Evolutionary conservation across 2,888 invertebrate species (phyloP), one percentile per base, ranked within the genome.

Genomic region (Diadegma fenestrale): DNA sequence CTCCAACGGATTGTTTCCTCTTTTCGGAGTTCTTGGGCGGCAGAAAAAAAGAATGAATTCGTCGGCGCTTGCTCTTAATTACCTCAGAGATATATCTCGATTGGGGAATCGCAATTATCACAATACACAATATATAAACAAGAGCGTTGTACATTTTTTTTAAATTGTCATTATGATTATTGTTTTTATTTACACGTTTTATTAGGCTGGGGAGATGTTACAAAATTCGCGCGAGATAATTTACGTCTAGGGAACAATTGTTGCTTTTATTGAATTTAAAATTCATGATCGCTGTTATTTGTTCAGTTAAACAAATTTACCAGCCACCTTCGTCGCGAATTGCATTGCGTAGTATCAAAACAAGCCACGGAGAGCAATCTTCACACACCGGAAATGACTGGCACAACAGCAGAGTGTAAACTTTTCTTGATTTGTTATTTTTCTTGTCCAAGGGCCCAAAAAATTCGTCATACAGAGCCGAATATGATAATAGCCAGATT

Each of bases 21-120:
- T 89, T 91, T 92, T 90, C 88, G 88, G 89, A 82, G 86, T 84
- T 86, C 82, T 91, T 90, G 89, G 88, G 88, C 89, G 90, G 90
- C 86, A 85, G 82, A 88, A 90, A 91, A 80, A 86, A 80, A 19
- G 72, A 37, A 61, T 30, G 26, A 43, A 61, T 58, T 48, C 66
- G 43, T 61, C 37, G 58, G 45, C 10, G n/a, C 58, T 66, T 48
- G 63, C 61, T 78, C 66, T 82, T 78, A 61, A 79, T 73, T 78
- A 73, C 54, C 26, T 10, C 45, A 64, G 58, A 48, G 45, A 64
- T 66, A 48, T 68, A 66, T 78, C 78, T 82, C 71, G 82, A 82
- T 73, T 72, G 30, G 45, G 58, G 66, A 43, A 45, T 79, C 58
- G 72, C 64, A 43, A 68, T 30, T 26, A 66, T 75, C 41, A 64